Evolutionary conservation across 1,140 invertebrate genomes (phyloP).

Genomic region (Drosophila subobscura): DNA sequence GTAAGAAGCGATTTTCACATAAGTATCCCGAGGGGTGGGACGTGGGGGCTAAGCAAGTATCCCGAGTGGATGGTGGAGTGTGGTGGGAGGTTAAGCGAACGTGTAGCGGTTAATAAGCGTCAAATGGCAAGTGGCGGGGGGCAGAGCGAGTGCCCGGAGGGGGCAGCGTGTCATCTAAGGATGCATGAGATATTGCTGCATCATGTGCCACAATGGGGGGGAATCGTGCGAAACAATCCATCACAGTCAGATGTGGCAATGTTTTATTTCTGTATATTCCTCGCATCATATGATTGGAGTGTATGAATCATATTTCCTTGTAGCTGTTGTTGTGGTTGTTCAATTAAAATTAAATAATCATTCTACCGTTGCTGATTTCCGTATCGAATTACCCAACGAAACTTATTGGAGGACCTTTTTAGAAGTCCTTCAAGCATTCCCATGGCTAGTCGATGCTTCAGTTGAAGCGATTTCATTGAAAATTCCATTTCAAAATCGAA

Average conservation of each 20-base stretch:
- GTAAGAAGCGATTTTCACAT: conserved; percentile 47
- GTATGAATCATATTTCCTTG: too few relatives aligned
- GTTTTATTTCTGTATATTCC: not conserved
- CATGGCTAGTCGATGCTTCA: not conserved
- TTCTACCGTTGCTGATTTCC: conserved; percentile 5
- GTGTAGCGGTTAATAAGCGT: not conserved
- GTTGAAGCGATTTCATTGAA: conserved; percentile 15
- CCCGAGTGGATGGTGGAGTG: not conserved
- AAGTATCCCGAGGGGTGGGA: conserved; percentile 1
- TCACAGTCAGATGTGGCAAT: conserved; percentile 3
- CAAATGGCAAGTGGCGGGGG: too few relatives aligned
- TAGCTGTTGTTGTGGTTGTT: not conserved
- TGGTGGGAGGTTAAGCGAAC: conserved; percentile 10
- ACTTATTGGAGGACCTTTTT: not conserved
- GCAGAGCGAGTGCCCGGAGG: not conserved
- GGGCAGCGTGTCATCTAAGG: too few relatives aligned
- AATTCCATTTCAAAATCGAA: conserved; percentile 7
- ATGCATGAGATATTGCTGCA: not conserved
- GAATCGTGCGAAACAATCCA: not conserved
- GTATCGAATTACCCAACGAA: not conserved
- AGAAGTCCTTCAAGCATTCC: not conserved
- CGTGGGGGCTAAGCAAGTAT: conserved; percentile 17
- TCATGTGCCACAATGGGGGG: not conserved
- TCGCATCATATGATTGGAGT: not conserved
- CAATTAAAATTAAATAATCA: conserved; percentile 11